Evolutionary conservation across 1,140 invertebrate genomes (phyloP).

Genomic region (Xylocopa sonorina): DNA sequence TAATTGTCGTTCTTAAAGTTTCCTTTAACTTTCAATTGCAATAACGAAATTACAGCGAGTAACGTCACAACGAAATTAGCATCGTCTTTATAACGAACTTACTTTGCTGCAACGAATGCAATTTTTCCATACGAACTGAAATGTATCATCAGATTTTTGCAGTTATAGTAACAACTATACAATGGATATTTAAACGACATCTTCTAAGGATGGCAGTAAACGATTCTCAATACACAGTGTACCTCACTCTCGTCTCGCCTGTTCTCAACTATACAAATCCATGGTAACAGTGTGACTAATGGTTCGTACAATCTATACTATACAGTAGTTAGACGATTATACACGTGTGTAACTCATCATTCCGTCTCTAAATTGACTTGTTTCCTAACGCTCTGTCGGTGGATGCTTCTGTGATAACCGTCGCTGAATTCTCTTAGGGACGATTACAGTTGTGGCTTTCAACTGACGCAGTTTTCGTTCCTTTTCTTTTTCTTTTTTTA

Average conservation of each 20-base stretch:
- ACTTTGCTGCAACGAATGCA: too few relatives aligned
- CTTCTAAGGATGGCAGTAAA: conserved; percentile 6
- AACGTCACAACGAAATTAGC: too few relatives aligned
- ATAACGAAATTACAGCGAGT: background rate
- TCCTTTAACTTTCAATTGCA: too few relatives aligned
- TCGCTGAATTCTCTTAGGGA: background rate
- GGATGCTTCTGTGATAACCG: background rate
- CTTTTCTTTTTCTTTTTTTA: background rate
- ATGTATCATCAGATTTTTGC: too few relatives aligned
- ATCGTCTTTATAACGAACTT: too few relatives aligned
- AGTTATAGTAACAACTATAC: background rate
- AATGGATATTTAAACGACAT: background rate
- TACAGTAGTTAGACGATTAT: conserved; percentile 49
- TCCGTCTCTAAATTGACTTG: conserved; percentile 48
- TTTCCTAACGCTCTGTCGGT: conserved; percentile 15
- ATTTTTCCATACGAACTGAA: too few relatives aligned
- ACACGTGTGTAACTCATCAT: conserved; percentile 21
- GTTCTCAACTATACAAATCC: conserved; percentile 23
- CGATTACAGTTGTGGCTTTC: background rate
- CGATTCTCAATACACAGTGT: background rate
- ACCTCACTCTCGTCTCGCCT: background rate
- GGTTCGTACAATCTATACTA: conserved; percentile 36
- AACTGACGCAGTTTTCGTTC: background rate
- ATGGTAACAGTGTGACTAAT: conserved; percentile 20
- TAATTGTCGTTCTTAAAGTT: too few relatives aligned